A percentile compares a stretch with the other conserved stretches of the same genome.
These are phyloP conservation scores for Hypercompe scribonia DNA, from an alignment of 2,888 invertebrate species.

Conservation along the genomic window DNA sequence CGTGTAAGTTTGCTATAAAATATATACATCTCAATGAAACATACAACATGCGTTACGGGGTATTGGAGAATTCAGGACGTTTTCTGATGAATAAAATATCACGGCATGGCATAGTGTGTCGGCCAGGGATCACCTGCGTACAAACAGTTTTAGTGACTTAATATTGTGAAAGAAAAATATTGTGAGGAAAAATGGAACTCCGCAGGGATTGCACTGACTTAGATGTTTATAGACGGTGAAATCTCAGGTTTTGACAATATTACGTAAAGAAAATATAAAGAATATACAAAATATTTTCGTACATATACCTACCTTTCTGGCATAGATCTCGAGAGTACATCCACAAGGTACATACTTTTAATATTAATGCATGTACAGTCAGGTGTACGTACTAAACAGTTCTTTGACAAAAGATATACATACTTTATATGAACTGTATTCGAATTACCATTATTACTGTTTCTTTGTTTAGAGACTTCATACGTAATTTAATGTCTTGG, in stretches of 20 bases:
- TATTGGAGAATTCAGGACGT: constrained; percentile 11
- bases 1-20: background rate
- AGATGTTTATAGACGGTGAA: constrained; percentile 7
- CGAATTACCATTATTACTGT: background rate
- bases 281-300: background rate
- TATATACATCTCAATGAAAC: constrained; percentile 1
- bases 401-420: background rate
- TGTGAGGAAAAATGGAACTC: background rate
- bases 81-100: constrained; percentile 24
- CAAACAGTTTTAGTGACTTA: constrained; percentile 1
- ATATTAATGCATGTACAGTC: background rate
- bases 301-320: background rate
- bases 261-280: background rate
- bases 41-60: constrained; percentile 11
- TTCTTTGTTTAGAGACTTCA: too few species aligned
- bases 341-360: background rate
- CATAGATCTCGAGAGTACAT: background rate
- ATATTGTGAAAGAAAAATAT: constrained; percentile 17
- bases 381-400: background rate
- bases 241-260: constrained; percentile 5
- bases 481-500: background rate
- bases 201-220: constrained; percentile 12
- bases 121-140: constrained; percentile 11
- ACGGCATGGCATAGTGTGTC: constrained; percentile 1
- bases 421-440: background rate